phyloP scores from a whole-genome alignment of 2,113 vertebrate genomes.

The Passer montanus region DNA sequence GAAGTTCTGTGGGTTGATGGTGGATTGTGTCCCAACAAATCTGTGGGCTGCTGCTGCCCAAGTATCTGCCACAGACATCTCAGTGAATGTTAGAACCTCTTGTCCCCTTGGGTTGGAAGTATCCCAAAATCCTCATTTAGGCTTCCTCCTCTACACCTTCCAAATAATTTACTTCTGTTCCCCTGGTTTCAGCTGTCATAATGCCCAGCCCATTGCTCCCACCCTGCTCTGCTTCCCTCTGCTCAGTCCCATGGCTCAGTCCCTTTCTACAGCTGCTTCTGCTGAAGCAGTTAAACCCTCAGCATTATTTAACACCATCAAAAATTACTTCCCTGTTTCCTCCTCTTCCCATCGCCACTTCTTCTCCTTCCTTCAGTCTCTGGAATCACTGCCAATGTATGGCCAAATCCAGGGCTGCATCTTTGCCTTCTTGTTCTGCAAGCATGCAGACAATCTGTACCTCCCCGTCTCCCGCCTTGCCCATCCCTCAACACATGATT shows the following conservation, averaged over 20 bases:
- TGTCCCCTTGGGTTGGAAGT: background rate
- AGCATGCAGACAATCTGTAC: background rate
- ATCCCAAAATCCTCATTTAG: background rate
- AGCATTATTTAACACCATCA: background rate
- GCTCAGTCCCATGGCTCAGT: background rate
- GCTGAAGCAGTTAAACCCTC: background rate
- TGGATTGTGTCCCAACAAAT: background rate
- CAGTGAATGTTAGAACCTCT: background rate
- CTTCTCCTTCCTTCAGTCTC: background rate
- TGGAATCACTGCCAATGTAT: background rate
- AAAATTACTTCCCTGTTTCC: background rate
- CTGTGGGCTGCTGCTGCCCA: background rate
- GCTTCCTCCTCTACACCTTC: background rate
- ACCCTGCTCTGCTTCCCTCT: background rate
- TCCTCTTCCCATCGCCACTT: accelerated
- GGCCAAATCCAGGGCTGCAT: slow-evolving; percentile 14
- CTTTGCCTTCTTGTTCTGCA: background rate
- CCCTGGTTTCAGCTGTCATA: background rate
- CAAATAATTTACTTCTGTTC: background rate
- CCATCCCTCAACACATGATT: background rate
- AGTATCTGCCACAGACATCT: background rate
- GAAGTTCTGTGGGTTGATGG: background rate
- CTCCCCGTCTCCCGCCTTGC: background rate
- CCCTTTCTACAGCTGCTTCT: background rate
- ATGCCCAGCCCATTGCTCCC: background rate